These are phyloP conservation scores for Anoplophora glabripennis DNA, from an alignment of 1,140 invertebrate species.

Conservation along the genomic window DNA sequence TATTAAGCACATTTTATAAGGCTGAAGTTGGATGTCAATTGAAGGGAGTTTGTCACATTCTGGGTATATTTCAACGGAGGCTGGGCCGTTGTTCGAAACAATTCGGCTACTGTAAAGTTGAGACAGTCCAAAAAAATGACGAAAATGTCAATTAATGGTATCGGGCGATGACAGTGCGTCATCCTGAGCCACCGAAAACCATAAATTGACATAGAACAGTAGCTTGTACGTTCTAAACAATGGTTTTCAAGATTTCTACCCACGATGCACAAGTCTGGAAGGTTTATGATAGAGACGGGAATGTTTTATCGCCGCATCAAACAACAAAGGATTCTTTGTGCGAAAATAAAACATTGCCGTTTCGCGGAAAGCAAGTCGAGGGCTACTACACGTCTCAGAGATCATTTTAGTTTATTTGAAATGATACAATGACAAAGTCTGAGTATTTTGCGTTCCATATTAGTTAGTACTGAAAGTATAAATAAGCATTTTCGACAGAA, in stretches of 20 bases:
- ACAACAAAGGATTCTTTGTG: no score
- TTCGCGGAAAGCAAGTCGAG: no score
- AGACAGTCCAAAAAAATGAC: not conserved
- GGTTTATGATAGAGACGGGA: not conserved
- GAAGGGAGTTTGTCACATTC: constrained; percentile 22
- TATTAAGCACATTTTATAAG: constrained; percentile 26
- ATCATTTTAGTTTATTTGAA: not conserved
- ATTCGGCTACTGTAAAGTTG: not conserved
- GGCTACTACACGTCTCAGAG: no score
- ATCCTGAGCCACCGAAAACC: constrained; percentile 44
- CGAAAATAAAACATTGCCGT: no score
- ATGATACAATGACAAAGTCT: constrained; percentile 17
- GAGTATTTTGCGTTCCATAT: constrained; percentile 30
- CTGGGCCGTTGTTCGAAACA: constrained; percentile 40
- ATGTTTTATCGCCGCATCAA: not conserved
- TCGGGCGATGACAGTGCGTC: constrained; percentile 37
- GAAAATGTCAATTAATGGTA: constrained; percentile 30
- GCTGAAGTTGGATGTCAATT: constrained; percentile 17
- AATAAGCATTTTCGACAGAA: constrained; percentile 5
- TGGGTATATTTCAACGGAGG: constrained; percentile 36
- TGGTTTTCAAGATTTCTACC: constrained; percentile 31
- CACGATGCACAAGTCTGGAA: constrained; percentile 5
- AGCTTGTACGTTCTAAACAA: constrained; percentile 27
- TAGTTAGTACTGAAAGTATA: constrained; percentile 21
- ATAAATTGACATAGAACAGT: constrained; percentile 26